Evolutionary conservation across 2,113 vertebrate genomes (phyloP), one percentile per base, ranked within the genome.

Genomic region (Heterotis niloticus): DNA sequence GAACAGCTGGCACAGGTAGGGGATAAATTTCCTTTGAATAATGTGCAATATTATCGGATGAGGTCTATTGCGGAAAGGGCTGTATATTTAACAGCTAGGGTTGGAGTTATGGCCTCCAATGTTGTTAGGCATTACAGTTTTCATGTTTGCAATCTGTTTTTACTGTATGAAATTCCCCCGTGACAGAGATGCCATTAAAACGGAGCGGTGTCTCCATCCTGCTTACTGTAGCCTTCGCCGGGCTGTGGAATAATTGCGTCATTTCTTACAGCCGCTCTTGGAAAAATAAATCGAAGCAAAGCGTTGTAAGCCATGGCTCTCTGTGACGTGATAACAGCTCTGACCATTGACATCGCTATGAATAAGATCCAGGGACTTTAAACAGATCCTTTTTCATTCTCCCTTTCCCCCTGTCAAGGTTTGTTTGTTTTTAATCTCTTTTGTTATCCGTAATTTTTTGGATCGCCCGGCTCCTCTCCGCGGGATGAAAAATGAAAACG

Each of bases 361-460:
- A 88, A 88, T 74, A 64, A 86, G 81, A 86, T 78, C 85, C 83
- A 83, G 79, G 81, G 82, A 78, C 81, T 82, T 57, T 57, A 29
- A 44, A 75, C 62, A 77, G 34, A 28, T 57, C 26, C 54, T 77
- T 74, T 71, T 72, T 66, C 64, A 54, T 77, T 84, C 81, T 78
- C 29, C 62, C 77, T 79, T 86, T 78, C 79, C 75, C 73, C 78
- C 81, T 29, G 23, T 85, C 81, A 86, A 84, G 81, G 81, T 86
- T 85, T 87, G 86, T 86, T 87, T 90, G 85, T 86, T 86, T 89
- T 87, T 87, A 87, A 86, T 88, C 86, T 86, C 71, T 77, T 80
- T 84, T 86, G 78, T 87, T 87, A 86, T 87, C 85, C 81, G 79
- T 84, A 81, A 82, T 85, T 87, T 87, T 83, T 73, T 60, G 68